Base-by-base conservation (phyloP, 2,113 vertebrate genomes). In the Nibea coibor region DNA sequence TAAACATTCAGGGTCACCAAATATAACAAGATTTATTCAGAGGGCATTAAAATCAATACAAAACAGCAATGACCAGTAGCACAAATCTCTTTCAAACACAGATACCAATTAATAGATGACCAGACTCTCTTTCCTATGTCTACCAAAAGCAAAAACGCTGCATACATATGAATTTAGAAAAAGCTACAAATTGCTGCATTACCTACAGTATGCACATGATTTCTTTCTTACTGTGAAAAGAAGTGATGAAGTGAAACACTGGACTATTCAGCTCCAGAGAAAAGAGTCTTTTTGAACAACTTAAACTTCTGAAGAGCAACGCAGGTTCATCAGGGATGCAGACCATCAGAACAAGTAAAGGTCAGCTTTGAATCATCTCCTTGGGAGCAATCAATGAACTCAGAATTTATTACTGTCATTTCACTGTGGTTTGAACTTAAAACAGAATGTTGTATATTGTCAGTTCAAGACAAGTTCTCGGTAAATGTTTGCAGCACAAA, bases 321-420 rank as follows among this genome's bases (percentile, higher is more conserved):
- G 54, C 85, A 83, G 87, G 87, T 90, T 94, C 89, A 91, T 94
- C 2, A 48, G 88, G 88, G 84, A 91, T 51, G 85, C 82, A 10
- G 59, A 81, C 74, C 84, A 67, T 81, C 57, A 62, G 78, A 80
- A 72, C 50, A 69, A 61, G 74, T 88, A 90, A 90, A 92, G 90
- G 92, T 93, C 91, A 87, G 61, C 80, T 82, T 77, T 90, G 87
- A 87, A 91, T 88, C 80, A 75, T 85, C 77, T 87, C 42, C 75
- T 84, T 51, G 58, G 71, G 81, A 81, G 80, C 78, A 83, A 90
- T 93, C 92, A 87, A 91, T 93, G 78, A 73, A 88, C 81, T 86
- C 85, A n/a, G 85, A 89, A 89, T 88, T 69, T 75, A 87, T 91
- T 80, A 78, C 72, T 75, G 81, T 82, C 82, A 73, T 73, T 74